Base-by-base conservation (phyloP, 2,797 vertebrate species). In the Dendrocincla tyrannina region DNA sequence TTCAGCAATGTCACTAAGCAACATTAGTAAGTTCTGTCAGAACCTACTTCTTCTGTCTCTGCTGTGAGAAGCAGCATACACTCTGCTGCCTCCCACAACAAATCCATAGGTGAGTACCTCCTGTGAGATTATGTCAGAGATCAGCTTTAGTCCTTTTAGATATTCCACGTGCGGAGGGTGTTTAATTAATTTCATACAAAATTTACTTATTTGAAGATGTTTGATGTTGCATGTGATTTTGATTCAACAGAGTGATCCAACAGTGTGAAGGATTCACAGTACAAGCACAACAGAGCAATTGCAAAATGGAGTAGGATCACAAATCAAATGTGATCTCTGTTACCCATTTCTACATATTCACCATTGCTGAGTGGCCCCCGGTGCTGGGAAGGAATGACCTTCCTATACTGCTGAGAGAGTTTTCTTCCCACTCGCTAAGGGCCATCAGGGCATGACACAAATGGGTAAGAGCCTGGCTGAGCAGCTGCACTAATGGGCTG, bases 341-440 rank as follows among this genome's bases (percentile, higher is more conserved):
- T 63, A 81, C 46, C 17, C 3, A 1, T 58, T 37, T 55, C n/a
- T 64, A 16, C 4, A 13, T 30, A 13, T 13, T 70, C 17, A n/a
- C 6, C n/a, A 41, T 41, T 0, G 1, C n/a, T 33, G 42, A 32
- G 62, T 1, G 1, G 20, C 13, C 18, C 32, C 27, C 28, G 23
- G 17, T 0, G 0, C 10, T 0, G 2, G 19, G 35, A 72, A 94
- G 20, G 20, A 47, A 62, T n/a, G 39, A 5, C 5, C 15, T 41
- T 69, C 28, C 20, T 44, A 5, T 41, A 30, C 41, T 70, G 19
- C 39, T 53, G 37, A 17, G 15, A 33, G 13, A 63, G 32, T 13
- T 49, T 6, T 55, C 33, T 76, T 49, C 33, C 47, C 18, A 23
- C 22, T 64, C 41, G 17, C 1, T 46, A 49, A 37, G 8, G 23